A percentile compares a stretch with the other conserved stretches of the same genome.
phyloP scores from a whole-genome alignment of 2,797 vertebrate species.

The Rousettus madagascariensis region DNA sequence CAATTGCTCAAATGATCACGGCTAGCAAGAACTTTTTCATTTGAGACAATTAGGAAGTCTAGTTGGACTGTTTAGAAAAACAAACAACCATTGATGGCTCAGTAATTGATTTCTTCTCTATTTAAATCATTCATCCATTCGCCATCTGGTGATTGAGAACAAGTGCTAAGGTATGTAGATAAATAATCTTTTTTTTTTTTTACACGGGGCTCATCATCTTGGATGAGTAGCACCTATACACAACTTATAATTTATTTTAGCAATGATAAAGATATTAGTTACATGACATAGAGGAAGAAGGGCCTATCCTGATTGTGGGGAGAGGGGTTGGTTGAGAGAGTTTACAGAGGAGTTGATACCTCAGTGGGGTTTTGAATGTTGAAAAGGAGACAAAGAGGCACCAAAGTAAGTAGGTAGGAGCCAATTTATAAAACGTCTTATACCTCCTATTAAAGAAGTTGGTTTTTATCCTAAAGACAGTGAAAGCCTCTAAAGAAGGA shows the following conservation, averaged over 20 bases:
- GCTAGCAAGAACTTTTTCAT: constrained; percentile 53
- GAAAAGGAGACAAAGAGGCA: constrained; percentile 39
- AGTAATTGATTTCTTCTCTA: constrained; percentile 62
- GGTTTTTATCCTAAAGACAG: neutral
- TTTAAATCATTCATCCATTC: constrained; percentile 23
- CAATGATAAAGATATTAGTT: neutral
- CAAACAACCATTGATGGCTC: constrained; percentile 39
- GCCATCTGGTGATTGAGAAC: constrained; percentile 31
- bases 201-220: constrained; percentile 24
- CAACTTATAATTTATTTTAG: constrained; percentile 44
- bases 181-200: constrained; percentile 13
- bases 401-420: neutral
- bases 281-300: constrained; percentile 1
- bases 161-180: constrained; percentile 39
- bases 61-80: constrained; percentile 60
- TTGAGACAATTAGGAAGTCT: constrained; percentile 57
- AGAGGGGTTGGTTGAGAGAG: neutral
- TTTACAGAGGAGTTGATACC: constrained; percentile 8
- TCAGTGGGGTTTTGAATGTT: constrained; percentile 41
- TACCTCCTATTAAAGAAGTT: constrained; percentile 19
- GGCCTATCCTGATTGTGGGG: neutral
- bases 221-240: neutral
- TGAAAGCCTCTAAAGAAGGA: constrained; percentile 8
- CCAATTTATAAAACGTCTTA: constrained; percentile 39
- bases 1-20: constrained; percentile 36